Conservation (phyloP, 2,888 invertebrate species). For the Lepidocyrtinus sp. region DNA sequence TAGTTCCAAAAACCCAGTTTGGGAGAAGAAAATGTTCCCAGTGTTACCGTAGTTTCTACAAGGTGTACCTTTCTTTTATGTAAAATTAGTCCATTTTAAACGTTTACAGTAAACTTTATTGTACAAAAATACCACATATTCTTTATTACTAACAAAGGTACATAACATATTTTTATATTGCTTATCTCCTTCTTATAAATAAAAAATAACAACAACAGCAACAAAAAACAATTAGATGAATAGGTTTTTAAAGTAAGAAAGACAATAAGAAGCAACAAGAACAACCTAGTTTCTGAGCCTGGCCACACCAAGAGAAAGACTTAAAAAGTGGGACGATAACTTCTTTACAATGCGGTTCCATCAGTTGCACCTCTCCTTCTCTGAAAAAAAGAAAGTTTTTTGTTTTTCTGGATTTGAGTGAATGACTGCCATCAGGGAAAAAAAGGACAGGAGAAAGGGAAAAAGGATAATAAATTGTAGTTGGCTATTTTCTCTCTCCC, state of each 20-base stretch:
- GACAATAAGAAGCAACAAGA: slow-evolving; percentile 15
- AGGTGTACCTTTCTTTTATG: too few species aligned
- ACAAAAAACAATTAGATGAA: background rate
- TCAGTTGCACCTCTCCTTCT: background rate
- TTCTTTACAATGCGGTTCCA: background rate
- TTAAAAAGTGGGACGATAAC: too few species aligned
- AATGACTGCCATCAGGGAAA: slow-evolving; percentile 5
- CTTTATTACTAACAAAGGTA: background rate
- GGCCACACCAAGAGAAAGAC: too few species aligned
- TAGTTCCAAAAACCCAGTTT: too few species aligned
- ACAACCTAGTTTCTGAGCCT: too few species aligned
- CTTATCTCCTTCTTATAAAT: background rate
- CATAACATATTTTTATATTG: background rate
- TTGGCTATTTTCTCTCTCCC: background rate
- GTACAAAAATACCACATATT: background rate
- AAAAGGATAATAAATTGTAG: slow-evolving; percentile 10
- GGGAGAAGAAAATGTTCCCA: too few species aligned
- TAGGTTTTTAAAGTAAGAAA: slow-evolving; percentile 12
- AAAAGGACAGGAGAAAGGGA: slow-evolving; percentile 14
- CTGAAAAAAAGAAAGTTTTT: background rate
- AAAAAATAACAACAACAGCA: background rate
- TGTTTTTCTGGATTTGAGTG: too few species aligned
- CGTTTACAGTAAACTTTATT: too few species aligned
- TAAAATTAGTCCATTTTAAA: too few species aligned
- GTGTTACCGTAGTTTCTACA: too few species aligned